Conservation (phyloP, 2,888 invertebrate genomes). For the Tenthredo livida region DNA sequence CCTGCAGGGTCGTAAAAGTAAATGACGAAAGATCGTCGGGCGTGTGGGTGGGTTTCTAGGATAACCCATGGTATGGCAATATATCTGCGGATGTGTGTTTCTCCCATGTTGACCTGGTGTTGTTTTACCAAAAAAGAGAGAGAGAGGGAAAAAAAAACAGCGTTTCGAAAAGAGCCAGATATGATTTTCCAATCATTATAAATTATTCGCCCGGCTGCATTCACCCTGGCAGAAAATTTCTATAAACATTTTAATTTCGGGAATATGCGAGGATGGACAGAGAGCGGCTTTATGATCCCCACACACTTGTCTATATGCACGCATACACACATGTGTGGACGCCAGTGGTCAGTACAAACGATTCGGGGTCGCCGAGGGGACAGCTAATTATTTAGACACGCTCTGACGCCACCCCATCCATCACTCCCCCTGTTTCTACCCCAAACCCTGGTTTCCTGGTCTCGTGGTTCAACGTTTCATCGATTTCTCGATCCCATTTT, state of each 20-base stretch:
- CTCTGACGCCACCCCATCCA: slow-evolving; percentile 76
- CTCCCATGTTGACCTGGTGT: background rate
- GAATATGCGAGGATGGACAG: background rate
- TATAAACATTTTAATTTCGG: background rate
- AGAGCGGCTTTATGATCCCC: background rate
- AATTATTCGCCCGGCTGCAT: background rate
- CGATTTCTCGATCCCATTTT: slow-evolving; percentile 32
- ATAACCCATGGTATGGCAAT: background rate
- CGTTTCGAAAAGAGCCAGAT: background rate
- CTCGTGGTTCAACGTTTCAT: slow-evolving; percentile 29
- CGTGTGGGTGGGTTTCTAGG: slow-evolving; percentile 3
- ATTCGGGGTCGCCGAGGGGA: slow-evolving; percentile 74
- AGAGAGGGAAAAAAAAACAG: background rate
- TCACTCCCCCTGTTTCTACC: slow-evolving; percentile 65
- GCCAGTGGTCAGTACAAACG: slow-evolving; percentile 73
- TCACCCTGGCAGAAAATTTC: background rate
- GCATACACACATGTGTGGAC: background rate
- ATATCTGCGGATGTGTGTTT: background rate
- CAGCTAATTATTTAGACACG: slow-evolving; percentile 78
- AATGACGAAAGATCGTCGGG: slow-evolving; percentile 65
- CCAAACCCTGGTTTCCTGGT: slow-evolving; percentile 38
- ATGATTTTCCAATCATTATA: background rate
- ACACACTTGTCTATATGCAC: background rate
- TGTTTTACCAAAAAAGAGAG: background rate
- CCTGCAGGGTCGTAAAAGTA: slow-evolving; percentile 67